Conservation (phyloP, 2,113 vertebrate genomes). For the Coturnix japonica region DNA sequence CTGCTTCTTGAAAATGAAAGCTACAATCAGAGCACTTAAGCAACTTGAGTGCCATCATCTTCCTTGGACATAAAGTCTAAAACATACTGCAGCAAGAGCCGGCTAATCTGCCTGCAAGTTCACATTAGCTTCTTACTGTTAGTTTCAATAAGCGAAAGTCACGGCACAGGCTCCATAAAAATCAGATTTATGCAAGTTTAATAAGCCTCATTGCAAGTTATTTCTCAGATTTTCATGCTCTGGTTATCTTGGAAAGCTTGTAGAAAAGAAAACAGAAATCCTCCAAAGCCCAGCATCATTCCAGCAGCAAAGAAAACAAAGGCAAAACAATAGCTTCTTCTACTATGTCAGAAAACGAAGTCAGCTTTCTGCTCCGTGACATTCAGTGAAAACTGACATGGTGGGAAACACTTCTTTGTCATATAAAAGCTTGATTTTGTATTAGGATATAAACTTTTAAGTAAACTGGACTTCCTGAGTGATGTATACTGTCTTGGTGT, state of each 20-base stretch:
- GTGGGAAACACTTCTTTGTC: not conserved
- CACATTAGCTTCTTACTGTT: conserved; percentile 39
- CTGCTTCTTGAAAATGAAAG: not conserved
- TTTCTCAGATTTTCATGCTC: conserved; percentile 12
- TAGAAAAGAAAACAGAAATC: not conserved
- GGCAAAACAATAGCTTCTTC: not conserved
- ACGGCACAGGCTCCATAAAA: conserved; percentile 4
- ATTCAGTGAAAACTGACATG: not conserved
- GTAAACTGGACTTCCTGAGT: conserved; percentile 9
- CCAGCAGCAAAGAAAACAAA: not conserved
- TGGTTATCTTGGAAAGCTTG: not conserved
- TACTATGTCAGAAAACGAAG: not conserved
- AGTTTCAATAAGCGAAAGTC: conserved; percentile 40
- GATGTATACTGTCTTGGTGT: not conserved
- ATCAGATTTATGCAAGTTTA: conserved; percentile 47
- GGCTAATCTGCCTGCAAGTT: conserved; percentile 1
- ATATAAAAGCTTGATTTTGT: not conserved
- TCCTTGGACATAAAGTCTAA: not conserved
- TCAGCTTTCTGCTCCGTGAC: not conserved
- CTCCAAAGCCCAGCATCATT: not conserved
- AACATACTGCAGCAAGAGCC: not conserved
- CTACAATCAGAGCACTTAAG: not conserved
- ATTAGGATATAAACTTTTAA: conserved; percentile 31
- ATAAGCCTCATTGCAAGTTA: not conserved
- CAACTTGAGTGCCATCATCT: not conserved